A percentile compares a stretch with the other conserved stretches of the same genome.
phyloP scores from a whole-genome alignment of 2,888 invertebrate species.

The Muschampia plurimacula region DNA sequence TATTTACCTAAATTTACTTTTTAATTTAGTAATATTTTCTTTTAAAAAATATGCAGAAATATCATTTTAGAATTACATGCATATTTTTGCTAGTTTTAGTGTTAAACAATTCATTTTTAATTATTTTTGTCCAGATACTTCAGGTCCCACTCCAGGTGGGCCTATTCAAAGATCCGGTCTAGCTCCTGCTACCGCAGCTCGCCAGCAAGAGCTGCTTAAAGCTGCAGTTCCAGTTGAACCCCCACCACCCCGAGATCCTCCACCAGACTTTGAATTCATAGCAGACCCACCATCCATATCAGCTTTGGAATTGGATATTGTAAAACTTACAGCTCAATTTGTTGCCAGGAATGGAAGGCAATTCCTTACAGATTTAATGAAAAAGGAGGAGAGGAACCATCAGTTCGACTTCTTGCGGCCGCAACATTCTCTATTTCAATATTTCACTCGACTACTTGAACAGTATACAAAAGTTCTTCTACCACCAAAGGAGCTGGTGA shows the following conservation, averaged over 20 bases:
- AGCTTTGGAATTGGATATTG: constrained; percentile 98
- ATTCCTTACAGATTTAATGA: constrained; percentile 99
- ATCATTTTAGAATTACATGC: too few relatives aligned
- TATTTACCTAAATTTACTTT: too few relatives aligned
- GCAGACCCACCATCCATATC: constrained; percentile 99
- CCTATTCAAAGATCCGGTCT: constrained; percentile 80
- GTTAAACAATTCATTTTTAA: not conserved
- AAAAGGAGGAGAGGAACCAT: constrained; percentile 98
- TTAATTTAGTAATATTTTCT: too few relatives aligned
- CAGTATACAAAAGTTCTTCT: constrained; percentile 99
- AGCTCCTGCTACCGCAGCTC: constrained; percentile 91
- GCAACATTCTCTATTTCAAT: constrained; percentile 98
- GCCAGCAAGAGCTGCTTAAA: constrained; percentile 93
- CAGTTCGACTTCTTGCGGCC: constrained; percentile 99
- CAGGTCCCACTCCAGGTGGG: constrained; percentile 47
- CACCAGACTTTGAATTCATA: constrained; percentile 96
- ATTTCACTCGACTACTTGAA: constrained; percentile 98
- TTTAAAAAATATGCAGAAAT: too few relatives aligned
- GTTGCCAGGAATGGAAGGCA: constrained; percentile 99
- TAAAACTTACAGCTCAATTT: constrained; percentile 99
- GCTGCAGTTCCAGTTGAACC: constrained; percentile 94
- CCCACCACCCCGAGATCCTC: constrained; percentile 96
- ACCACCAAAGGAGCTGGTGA: constrained; percentile 96
- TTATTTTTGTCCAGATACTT: constrained; percentile 50
- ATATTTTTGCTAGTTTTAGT: too few relatives aligned